phyloP scores from a whole-genome alignment of 2,888 invertebrate species.

The Frankliniella fusca region DNA sequence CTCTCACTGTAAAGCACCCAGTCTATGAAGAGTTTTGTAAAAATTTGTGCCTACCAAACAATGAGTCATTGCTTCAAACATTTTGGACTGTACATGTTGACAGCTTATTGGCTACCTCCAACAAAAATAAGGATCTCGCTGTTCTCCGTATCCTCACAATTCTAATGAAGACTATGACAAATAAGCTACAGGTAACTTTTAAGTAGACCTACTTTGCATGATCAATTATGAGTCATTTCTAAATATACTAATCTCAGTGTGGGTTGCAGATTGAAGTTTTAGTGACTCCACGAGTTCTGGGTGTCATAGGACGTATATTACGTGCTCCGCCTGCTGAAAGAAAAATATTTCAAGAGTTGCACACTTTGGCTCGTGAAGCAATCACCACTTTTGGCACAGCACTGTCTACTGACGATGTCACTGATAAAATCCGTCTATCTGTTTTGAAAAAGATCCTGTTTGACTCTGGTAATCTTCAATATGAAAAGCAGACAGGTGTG shows the following conservation, averaged over 20 bases:
- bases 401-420: neutral
- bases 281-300: neutral
- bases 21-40: neutral
- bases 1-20: neutral
- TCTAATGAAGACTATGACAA: neutral
- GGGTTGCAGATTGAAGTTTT: neutral
- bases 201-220: neutral
- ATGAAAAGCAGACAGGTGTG: neutral
- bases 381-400: neutral
- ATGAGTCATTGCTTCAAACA: neutral
- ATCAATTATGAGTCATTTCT: neutral
- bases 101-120: neutral
- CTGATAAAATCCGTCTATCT: conserved; percentile 49
- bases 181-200: neutral
- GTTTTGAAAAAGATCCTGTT: conserved; percentile 47
- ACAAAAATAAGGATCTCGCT: neutral
- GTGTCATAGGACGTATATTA: neutral
- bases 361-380: neutral
- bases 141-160: neutral
- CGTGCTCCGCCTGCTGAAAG: neutral
- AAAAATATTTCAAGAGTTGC: neutral
- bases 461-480: neutral
- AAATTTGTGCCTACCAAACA: neutral
- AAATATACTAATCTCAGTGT: neutral
- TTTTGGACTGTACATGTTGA: neutral